Evolutionary conservation across 64 coral and sea anemone species (phyloP).

Genomic region (Trachythela sp.): DNA sequence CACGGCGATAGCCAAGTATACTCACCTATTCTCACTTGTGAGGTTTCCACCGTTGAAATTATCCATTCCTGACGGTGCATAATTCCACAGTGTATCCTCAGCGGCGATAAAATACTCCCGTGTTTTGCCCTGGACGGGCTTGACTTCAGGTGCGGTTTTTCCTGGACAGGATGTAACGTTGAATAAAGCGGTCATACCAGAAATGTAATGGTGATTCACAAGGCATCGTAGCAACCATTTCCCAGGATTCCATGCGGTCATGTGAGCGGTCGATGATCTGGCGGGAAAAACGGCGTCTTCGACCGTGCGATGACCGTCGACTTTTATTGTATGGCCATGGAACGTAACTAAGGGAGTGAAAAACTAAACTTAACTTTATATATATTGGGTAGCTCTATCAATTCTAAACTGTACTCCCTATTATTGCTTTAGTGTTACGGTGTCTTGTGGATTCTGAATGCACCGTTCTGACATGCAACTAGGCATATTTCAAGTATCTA

Average conservation of each 20-base stretch:
- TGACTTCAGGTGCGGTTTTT: slow-evolving; percentile 2
- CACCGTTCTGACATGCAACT: no score
- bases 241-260: slow-evolving; percentile 67
- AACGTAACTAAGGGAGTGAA: slow-evolving; percentile 45
- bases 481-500: no score
- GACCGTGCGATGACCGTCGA: slow-evolving; percentile 70
- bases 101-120: slow-evolving; percentile 74
- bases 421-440: no score
- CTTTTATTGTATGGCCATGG: slow-evolving; percentile 65
- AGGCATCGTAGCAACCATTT: slow-evolving; percentile 81
- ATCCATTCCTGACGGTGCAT: slow-evolving; percentile 64
- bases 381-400: no score
- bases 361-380: background rate
- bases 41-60: slow-evolving; percentile 53
- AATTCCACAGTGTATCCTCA: slow-evolving; percentile 74
- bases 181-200: slow-evolving; percentile 73
- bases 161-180: slow-evolving; percentile 55
- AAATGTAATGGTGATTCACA: slow-evolving; percentile 62
- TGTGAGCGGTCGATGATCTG: slow-evolving; percentile 72
- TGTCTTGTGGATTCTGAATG: no score
- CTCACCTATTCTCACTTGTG: slow-evolving; percentile 48
- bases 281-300: slow-evolving; percentile 64
- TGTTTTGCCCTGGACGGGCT: slow-evolving; percentile 41
- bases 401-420: no score
- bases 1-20: no score